Evolutionary conservation across 2,888 invertebrate species (phyloP).

Genomic region (Tetragonisca angustula): DNA sequence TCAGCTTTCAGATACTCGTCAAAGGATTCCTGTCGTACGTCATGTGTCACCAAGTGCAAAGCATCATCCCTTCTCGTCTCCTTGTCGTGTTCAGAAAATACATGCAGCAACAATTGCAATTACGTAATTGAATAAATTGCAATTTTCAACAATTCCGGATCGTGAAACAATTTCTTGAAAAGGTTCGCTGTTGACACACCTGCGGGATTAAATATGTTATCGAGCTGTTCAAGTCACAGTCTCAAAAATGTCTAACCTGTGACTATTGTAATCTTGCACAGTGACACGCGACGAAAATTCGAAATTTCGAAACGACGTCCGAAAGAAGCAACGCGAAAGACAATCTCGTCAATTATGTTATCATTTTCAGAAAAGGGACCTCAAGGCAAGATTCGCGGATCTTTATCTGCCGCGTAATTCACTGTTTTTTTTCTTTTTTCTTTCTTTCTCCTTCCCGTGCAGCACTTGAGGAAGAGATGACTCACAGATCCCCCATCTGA

Average conservation of each 20-base stretch:
- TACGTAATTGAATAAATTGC: too few relatives aligned
- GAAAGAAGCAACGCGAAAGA: not conserved
- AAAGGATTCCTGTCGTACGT: not conserved
- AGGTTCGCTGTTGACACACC: too few relatives aligned
- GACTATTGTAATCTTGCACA: not conserved
- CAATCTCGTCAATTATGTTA: slow-evolving; percentile 7
- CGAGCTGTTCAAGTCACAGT: not conserved
- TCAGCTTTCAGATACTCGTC: not conserved
- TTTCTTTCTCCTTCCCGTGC: not conserved
- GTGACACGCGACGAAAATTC: not conserved
- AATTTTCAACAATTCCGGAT: too few relatives aligned
- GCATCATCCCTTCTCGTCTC: not conserved
- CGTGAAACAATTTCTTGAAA: too few relatives aligned
- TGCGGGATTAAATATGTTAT: not conserved
- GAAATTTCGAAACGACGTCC: not conserved
- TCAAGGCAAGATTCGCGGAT: not conserved
- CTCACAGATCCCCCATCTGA: not conserved
- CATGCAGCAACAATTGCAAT: too few relatives aligned
- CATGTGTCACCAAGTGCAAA: too few relatives aligned
- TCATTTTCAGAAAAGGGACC: slow-evolving; percentile 1
- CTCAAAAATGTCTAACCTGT: not conserved
- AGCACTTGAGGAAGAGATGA: slow-evolving; percentile 2
- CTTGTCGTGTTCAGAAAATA: not conserved
- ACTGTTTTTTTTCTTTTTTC: slow-evolving; percentile 11
- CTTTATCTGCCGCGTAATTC: not conserved